Conservation (phyloP, 2,888 invertebrate genomes). For the Acleris holmiana region DNA sequence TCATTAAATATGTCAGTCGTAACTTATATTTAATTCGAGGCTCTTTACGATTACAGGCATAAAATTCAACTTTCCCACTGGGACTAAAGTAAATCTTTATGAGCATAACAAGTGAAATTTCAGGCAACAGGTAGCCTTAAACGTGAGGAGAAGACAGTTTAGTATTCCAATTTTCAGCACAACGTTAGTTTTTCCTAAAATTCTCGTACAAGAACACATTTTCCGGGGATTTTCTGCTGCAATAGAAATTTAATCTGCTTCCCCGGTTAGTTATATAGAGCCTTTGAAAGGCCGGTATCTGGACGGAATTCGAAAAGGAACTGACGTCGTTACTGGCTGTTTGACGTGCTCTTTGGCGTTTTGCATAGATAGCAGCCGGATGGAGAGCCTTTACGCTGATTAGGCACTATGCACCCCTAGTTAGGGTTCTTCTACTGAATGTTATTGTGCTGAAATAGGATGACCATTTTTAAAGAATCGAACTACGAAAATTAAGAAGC, state of each 20-base stretch:
- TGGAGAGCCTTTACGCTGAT: background rate
- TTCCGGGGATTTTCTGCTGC: background rate
- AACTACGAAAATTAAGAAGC: too few species aligned
- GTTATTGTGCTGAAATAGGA: background rate
- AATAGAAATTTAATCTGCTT: slow-evolving; percentile 9
- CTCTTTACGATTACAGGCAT: background rate
- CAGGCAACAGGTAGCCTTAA: slow-evolving; percentile 1
- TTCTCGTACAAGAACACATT: background rate
- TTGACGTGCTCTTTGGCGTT: slow-evolving; percentile 19
- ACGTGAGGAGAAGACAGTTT: slow-evolving; percentile 1
- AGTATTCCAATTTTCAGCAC: slow-evolving; percentile 7
- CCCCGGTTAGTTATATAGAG: slow-evolving; percentile 1
- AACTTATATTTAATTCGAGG: too few species aligned
- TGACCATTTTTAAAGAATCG: background rate
- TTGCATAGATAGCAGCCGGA: slow-evolving; percentile 13
- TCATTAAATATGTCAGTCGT: too few species aligned
- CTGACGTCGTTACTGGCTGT: slow-evolving; percentile 9
- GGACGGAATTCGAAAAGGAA: slow-evolving; percentile 7
- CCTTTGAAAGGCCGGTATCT: slow-evolving; percentile 14
- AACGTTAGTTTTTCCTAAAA: slow-evolving; percentile 1
- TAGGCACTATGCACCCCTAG: slow-evolving; percentile 1
- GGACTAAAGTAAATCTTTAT: too few species aligned
- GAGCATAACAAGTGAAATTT: background rate
- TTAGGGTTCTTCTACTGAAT: background rate
- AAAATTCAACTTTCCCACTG: background rate